These are phyloP conservation scores for Loris lydekkerianus DNA, from an alignment of 2,797 vertebrate species.

Conservation along the genomic window DNA sequence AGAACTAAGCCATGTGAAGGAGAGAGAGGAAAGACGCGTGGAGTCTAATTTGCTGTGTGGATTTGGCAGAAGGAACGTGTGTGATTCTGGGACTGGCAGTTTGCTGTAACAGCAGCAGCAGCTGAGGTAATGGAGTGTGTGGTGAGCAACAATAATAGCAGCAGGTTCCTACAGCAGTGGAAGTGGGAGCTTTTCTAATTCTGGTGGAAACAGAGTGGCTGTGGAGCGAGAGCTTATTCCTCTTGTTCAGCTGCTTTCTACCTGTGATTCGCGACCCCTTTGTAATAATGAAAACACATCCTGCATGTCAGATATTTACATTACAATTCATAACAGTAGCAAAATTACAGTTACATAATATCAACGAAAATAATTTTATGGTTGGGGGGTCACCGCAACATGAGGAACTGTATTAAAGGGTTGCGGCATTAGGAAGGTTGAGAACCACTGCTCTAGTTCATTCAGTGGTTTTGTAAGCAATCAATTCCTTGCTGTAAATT, in stretches of 20 bases:
- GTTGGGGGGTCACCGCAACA: too few relatives aligned
- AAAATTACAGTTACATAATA: too few relatives aligned
- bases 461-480: conserved; percentile 11
- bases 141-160: neutral
- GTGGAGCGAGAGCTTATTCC: neutral
- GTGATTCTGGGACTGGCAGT: conserved; percentile 16
- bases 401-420: too few relatives aligned
- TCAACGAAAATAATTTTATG: too few relatives aligned
- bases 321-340: too few relatives aligned
- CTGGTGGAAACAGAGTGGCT: neutral
- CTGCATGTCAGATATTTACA: too few relatives aligned
- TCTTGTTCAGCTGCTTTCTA: neutral
- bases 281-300: too few relatives aligned
- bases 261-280: too few relatives aligned
- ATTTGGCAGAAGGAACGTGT: conserved; percentile 16
- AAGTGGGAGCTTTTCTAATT: conserved; percentile 22
- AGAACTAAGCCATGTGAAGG: conserved; percentile 35
- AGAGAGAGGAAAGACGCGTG: neutral
- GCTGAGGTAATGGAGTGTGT: neutral
- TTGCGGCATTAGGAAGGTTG: too few relatives aligned
- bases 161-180: neutral
- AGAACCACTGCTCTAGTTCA: neutral
- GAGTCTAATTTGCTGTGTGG: neutral
- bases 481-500: conserved; percentile 27
- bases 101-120: neutral